Evolutionary conservation across 2,888 invertebrate genomes (phyloP).

Genomic region (Elysia crispata): DNA sequence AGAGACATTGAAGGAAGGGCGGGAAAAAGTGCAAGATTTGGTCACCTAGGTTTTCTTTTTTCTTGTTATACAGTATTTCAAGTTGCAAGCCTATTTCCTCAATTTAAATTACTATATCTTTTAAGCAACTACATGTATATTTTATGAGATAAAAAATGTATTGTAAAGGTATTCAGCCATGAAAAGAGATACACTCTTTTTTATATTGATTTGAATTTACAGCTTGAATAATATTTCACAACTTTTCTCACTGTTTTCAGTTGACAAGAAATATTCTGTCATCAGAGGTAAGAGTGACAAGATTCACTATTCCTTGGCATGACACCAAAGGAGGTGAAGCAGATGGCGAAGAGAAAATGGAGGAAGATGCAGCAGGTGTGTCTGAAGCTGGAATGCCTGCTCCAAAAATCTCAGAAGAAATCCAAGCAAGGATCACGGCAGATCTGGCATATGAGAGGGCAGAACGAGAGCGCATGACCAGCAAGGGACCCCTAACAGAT

Average conservation of each 20-base stretch:
- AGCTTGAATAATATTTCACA: background rate
- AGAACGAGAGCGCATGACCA: slow-evolving; percentile 40
- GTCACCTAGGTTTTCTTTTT: too few relatives aligned
- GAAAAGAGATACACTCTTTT: too few relatives aligned
- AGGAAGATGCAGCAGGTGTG: slow-evolving; percentile 13
- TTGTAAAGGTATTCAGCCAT: too few relatives aligned
- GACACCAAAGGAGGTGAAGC: slow-evolving; percentile 33
- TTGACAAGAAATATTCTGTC: slow-evolving; percentile 88
- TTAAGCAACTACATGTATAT: too few relatives aligned
- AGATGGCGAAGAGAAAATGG: slow-evolving; percentile 44
- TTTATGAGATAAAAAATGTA: too few relatives aligned
- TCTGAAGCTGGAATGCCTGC: slow-evolving; percentile 13
- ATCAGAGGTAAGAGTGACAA: slow-evolving; percentile 94
- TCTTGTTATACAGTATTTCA: too few relatives aligned
- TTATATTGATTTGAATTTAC: background rate
- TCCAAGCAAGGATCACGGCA: slow-evolving; percentile 39
- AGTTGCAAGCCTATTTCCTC: too few relatives aligned
- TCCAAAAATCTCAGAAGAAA: slow-evolving; percentile 38
- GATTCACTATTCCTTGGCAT: slow-evolving; percentile 98
- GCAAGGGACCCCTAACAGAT: slow-evolving; percentile 38
- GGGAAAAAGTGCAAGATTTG: too few relatives aligned
- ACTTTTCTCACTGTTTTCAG: slow-evolving; percentile 70
- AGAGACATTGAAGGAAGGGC: too few relatives aligned
- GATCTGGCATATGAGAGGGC: slow-evolving; percentile 46
- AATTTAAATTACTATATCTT: too few relatives aligned